These are phyloP conservation scores for Leptoteleia sp. DNA, from an alignment of 1,140 invertebrate species.

Conservation along the genomic window DNA sequence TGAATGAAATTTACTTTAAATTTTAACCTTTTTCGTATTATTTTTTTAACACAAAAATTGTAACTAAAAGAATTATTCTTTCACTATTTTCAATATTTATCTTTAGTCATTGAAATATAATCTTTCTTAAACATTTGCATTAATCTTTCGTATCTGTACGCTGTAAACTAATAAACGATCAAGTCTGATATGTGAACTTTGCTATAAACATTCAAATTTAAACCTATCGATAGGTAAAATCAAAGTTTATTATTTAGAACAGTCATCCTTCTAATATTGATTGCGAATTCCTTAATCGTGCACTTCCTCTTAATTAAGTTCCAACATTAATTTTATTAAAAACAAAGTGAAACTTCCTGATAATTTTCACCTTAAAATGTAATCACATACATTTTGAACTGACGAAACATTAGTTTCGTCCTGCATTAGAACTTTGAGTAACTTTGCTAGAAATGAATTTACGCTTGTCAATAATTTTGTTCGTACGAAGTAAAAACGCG, in stretches of 20 bases:
- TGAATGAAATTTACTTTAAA: too few species aligned
- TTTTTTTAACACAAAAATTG: too few species aligned
- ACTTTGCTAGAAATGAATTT: conserved; percentile 7
- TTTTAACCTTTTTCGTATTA: too few species aligned
- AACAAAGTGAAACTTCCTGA: conserved; percentile 4
- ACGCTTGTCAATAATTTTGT: too few species aligned
- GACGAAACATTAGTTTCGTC: background rate
- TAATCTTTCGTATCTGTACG: too few species aligned
- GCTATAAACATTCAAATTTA: background rate
- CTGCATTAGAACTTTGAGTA: background rate
- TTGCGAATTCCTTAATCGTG: background rate
- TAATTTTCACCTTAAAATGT: background rate
- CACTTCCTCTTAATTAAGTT: background rate
- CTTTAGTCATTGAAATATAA: too few species aligned
- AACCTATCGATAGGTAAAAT: background rate
- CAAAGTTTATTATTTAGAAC: background rate
- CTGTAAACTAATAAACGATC: too few species aligned
- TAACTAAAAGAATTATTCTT: too few species aligned
- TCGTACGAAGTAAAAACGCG: too few species aligned
- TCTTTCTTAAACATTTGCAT: too few species aligned
- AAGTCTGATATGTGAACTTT: too few species aligned
- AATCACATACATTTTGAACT: conserved; percentile 2
- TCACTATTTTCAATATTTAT: too few species aligned
- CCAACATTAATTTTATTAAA: background rate
- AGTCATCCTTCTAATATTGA: background rate